Evolutionary conservation across 2,888 invertebrate genomes (phyloP).

Genomic region (Dorcus parallelipipedus): DNA sequence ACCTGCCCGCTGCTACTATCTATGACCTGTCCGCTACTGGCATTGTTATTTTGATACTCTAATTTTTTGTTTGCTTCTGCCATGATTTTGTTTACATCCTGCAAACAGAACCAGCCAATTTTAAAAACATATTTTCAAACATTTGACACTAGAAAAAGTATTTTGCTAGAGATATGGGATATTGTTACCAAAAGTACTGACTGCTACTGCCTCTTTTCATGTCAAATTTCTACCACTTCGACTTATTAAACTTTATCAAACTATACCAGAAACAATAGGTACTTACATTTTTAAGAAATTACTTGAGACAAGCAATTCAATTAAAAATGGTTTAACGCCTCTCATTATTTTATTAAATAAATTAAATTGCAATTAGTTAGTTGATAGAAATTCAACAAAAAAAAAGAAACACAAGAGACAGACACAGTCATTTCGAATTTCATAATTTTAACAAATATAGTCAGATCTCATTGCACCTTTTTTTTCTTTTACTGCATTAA

Average conservation of each 20-base stretch:
- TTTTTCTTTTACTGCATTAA: conserved; percentile 2
- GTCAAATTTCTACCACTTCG: background rate
- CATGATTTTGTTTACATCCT: conserved; percentile 53
- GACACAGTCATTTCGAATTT: conserved; percentile 14
- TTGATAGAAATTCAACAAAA: conserved; percentile 6
- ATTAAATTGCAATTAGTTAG: background rate
- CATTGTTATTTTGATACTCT: conserved; percentile 36
- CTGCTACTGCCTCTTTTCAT: conserved; percentile 12
- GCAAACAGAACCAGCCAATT: conserved; percentile 48
- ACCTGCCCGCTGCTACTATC: conserved; percentile 9
- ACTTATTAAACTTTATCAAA: background rate
- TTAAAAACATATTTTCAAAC: conserved; percentile 21
- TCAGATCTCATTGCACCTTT: conserved; percentile 7
- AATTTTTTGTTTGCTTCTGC: conserved; percentile 45
- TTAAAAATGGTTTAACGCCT: too few species aligned
- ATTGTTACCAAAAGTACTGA: conserved; percentile 1
- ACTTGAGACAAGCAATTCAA: too few species aligned
- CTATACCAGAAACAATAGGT: too few species aligned
- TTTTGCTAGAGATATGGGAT: conserved; percentile 17
- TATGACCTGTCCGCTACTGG: conserved; percentile 31
- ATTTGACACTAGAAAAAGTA: conserved; percentile 6
- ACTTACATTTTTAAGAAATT: too few species aligned
- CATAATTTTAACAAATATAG: conserved; percentile 1
- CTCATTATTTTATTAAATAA: too few species aligned
- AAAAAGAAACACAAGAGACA: conserved; percentile 1